A percentile compares a stretch with the other conserved stretches of the same genome.
phyloP scores from a whole-genome alignment of 2,888 invertebrate species.

The Lasioglossum lativentre region DNA sequence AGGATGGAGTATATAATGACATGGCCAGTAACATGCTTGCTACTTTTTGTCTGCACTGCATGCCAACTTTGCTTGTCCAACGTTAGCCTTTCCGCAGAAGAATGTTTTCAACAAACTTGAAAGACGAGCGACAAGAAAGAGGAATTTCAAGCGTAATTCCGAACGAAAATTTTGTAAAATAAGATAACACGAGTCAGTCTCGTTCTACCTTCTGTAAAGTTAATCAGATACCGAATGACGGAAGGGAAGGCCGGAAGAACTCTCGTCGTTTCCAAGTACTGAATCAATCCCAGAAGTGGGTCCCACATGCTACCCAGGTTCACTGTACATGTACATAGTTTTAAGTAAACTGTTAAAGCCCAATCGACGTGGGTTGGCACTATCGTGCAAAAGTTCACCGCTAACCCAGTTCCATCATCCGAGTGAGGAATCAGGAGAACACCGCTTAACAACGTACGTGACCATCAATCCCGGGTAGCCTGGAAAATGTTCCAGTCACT shows the following conservation, averaged over 20 bases:
- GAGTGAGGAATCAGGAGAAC: background rate
- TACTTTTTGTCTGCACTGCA: background rate
- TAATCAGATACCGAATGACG: background rate
- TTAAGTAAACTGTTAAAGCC: conserved; percentile 3
- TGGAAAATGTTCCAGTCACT: background rate
- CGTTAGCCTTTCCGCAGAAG: background rate
- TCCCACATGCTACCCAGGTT: background rate
- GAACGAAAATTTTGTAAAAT: background rate
- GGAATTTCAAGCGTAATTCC: background rate
- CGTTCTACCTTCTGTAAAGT: background rate
- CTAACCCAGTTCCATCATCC: conserved; percentile 7
- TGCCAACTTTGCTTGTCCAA: background rate
- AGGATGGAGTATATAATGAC: background rate
- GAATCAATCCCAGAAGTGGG: conserved; percentile 7
- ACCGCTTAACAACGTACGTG: background rate
- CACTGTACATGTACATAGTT: background rate
- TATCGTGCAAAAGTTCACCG: background rate
- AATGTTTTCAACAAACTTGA: background rate
- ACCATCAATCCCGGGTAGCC: background rate
- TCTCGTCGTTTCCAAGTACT: background rate
- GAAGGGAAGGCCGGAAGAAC: background rate
- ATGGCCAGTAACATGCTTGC: background rate
- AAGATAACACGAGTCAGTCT: background rate
- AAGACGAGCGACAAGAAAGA: background rate
- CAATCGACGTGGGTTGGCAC: conserved; percentile 4